phyloP scores from a whole-genome alignment of 2,797 vertebrate genomes.

The Brachyrhaphis roseni region DNA sequence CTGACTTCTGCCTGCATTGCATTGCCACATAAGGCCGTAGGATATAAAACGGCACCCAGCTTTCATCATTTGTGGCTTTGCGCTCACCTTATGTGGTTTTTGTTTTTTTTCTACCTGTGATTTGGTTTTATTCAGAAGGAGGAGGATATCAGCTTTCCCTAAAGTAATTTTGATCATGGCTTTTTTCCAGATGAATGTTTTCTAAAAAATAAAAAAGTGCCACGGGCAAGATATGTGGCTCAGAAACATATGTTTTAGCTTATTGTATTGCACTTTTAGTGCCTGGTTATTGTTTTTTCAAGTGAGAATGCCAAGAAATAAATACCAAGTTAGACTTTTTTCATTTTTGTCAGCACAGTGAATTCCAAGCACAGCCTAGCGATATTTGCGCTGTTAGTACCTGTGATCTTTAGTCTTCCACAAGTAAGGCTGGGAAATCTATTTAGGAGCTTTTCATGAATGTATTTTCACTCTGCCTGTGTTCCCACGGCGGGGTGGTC shows the following conservation, averaged over 20 bases:
- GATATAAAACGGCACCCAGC: constrained; percentile 20
- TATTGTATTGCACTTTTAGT: constrained; percentile 38
- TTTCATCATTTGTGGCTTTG: constrained; percentile 46
- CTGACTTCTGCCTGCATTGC: constrained; percentile 5
- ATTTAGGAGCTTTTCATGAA: constrained; percentile 38
- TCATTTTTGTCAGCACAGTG: constrained; percentile 26
- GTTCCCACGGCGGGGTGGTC: constrained; percentile 66
- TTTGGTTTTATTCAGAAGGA: constrained; percentile 30
- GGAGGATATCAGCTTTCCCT: constrained; percentile 25
- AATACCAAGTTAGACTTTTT: constrained; percentile 42
- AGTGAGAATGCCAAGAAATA: constrained; percentile 49
- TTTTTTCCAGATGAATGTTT: constrained; percentile 29
- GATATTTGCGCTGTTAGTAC: constrained; percentile 32
- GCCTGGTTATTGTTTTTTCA: constrained; percentile 45
- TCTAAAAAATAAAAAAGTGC: constrained; percentile 9
- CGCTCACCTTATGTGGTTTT: constrained; percentile 13
- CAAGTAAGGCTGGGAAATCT: constrained; percentile 23
- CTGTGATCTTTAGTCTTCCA: constrained; percentile 24
- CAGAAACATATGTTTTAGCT: constrained; percentile 52
- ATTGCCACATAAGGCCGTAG: neutral
- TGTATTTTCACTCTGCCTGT: constrained; percentile 51
- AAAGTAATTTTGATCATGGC: constrained; percentile 41
- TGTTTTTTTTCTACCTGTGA: neutral
- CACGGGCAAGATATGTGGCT: constrained; percentile 28
- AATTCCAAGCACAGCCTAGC: constrained; percentile 46